Conservation (phyloP, 2,113 vertebrate species). For the Myrmecophaga tridactyla region DNA sequence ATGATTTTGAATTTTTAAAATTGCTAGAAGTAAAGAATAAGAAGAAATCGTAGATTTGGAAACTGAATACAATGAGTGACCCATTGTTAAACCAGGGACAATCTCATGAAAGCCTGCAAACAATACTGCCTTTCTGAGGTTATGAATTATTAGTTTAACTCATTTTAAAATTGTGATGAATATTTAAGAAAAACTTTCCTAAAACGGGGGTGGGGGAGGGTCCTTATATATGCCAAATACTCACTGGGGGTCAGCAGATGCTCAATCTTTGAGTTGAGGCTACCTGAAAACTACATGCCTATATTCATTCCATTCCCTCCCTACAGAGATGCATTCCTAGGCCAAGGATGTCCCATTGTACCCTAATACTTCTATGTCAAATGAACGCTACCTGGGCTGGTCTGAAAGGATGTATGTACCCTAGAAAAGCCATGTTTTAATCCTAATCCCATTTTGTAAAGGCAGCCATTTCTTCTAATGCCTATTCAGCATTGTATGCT, state of each 20-base stretch:
- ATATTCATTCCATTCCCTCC: background rate
- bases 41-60: background rate
- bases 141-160: background rate
- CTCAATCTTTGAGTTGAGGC: background rate
- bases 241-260: background rate
- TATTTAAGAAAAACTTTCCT: conserved; percentile 22
- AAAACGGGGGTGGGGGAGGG: background rate
- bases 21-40: background rate
- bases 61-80: background rate
- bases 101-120: background rate
- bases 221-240: background rate
- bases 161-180: conserved; percentile 23
- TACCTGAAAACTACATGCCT: background rate
- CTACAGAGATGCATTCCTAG: background rate
- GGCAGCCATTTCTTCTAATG: no score
- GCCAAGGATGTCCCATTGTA: background rate
- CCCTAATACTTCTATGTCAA: background rate
- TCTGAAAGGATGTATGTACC: no score
- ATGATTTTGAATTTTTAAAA: conserved; percentile 28
- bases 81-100: background rate
- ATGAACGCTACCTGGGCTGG: no score
- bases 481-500: no score
- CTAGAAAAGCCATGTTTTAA: no score
- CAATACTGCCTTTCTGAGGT: background rate
- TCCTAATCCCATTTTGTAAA: no score